Percentiles rank a stretch among this genome's conserved stretches.
These are phyloP conservation scores for Peromyscus nudipes DNA, from an alignment of 2,797 vertebrate genomes.

Conservation along the genomic window DNA sequence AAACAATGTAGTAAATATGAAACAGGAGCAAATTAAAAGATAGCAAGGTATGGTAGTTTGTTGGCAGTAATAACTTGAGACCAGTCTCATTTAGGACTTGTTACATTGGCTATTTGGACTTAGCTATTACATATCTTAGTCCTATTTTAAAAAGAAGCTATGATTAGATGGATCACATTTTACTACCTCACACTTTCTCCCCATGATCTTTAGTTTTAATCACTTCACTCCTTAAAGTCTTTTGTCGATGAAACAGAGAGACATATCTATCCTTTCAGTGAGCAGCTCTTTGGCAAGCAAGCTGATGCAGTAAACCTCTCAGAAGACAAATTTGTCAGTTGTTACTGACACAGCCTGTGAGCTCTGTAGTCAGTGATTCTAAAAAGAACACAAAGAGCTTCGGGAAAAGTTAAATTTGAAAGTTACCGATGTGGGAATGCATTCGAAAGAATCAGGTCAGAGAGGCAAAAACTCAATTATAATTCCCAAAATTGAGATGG, in stretches of 20 bases:
- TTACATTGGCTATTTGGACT: background rate
- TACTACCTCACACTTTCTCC: background rate
- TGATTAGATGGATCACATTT: constrained; percentile 21
- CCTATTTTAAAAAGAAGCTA: background rate
- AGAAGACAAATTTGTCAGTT: constrained; percentile 85
- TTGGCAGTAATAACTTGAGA: constrained; percentile 61
- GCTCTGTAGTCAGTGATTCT: constrained; percentile 73
- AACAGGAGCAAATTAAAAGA: background rate
- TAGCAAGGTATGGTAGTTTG: background rate
- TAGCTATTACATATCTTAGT: constrained; percentile 58
- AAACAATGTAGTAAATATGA: background rate
- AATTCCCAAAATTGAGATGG: constrained; percentile 76
- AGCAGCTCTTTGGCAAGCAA: constrained; percentile 77
- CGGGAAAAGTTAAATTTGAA: constrained; percentile 78
- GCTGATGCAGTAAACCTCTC: constrained; percentile 85
- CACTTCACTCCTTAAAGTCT: constrained; percentile 38
- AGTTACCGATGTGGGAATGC: constrained; percentile 69
- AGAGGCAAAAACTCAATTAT: constrained; percentile 77
- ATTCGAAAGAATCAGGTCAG: constrained; percentile 74
- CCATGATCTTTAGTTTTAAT: constrained; percentile 30
- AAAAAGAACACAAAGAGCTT: constrained; percentile 74
- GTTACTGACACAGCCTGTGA: constrained; percentile 71
- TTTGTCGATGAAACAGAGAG: constrained; percentile 79
- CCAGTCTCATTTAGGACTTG: constrained; percentile 44
- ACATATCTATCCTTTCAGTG: constrained; percentile 78